These are phyloP conservation scores for Lepeophtheirus salmonis DNA, from an alignment of 1,140 invertebrate genomes.

Conservation along the genomic window DNA sequence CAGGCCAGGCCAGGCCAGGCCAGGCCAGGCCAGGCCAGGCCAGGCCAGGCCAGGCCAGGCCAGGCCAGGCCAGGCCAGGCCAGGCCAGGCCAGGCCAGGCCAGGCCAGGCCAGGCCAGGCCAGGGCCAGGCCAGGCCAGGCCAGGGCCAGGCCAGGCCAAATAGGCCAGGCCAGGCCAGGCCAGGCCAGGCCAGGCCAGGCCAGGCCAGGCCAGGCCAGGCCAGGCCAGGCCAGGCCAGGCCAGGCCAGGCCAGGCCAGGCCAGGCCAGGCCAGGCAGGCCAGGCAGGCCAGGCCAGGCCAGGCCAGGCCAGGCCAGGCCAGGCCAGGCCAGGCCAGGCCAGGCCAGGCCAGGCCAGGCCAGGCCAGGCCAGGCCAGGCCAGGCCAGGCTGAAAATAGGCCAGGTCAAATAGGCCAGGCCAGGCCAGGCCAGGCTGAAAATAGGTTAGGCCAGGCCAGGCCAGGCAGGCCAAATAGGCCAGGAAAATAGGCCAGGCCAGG, in stretches of 20 bases:
- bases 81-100: slow-evolving; percentile 23
- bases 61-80: slow-evolving; percentile 23
- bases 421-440: slow-evolving; percentile 23
- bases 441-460: slow-evolving; percentile 23
- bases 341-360: slow-evolving; percentile 21
- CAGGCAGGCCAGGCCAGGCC: slow-evolving; percentile 10
- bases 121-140: slow-evolving; percentile 23
- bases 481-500: slow-evolving; percentile 21
- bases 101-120: slow-evolving; percentile 23
- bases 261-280: slow-evolving; percentile 21
- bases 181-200: slow-evolving; percentile 23
- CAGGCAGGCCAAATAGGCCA: slow-evolving; percentile 22
- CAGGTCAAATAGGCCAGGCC: slow-evolving; percentile 22
- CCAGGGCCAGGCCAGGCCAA: slow-evolving; percentile 22
- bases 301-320: slow-evolving; percentile 21
- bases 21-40: slow-evolving; percentile 22
- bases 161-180: slow-evolving; percentile 23
- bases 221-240: slow-evolving; percentile 21
- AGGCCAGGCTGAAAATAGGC: slow-evolving; percentile 22
- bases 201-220: slow-evolving; percentile 23
- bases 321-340: slow-evolving; percentile 22
- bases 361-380: slow-evolving; percentile 22
- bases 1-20: slow-evolving; percentile 22
- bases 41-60: slow-evolving; percentile 23
- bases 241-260: slow-evolving; percentile 23